Evolutionary conservation across 2,797 vertebrate genomes (phyloP).

Genomic region (Malurus leucopterus): DNA sequence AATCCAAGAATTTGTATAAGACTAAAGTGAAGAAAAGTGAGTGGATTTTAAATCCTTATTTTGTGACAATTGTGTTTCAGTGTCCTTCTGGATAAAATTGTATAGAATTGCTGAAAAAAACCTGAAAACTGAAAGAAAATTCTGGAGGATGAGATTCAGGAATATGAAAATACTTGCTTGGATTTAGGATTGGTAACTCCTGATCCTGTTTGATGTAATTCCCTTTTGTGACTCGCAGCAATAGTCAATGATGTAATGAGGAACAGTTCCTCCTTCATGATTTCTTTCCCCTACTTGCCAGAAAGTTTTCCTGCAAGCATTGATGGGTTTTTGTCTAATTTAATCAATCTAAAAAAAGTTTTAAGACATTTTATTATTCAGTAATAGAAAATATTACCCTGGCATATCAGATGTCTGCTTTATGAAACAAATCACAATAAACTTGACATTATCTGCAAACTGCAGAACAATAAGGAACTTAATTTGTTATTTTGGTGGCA

Average conservation of each 20-base stretch:
- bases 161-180: not conserved
- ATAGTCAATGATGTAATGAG: not conserved
- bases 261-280: not conserved
- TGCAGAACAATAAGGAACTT: not conserved
- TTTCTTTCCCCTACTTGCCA: not conserved
- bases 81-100: not conserved
- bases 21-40: not conserved
- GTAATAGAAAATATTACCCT: not conserved
- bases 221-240: not conserved
- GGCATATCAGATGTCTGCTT: not conserved
- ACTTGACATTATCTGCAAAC: not conserved
- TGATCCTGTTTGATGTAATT: not conserved
- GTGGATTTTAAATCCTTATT: not conserved
- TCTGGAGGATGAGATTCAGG: not conserved
- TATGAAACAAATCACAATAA: not conserved
- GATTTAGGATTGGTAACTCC: not conserved
- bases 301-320: not conserved
- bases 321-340: not conserved
- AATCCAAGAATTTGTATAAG: not conserved
- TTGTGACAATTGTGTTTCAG: not conserved
- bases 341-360: not conserved
- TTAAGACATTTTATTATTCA: not conserved
- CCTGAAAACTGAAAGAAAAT: not conserved
- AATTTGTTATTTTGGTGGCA: not conserved
- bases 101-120: not conserved